Evolutionary conservation across 2,113 vertebrate genomes (phyloP), one percentile per base, ranked within the genome.

Genomic region (Thunnus thynnus): DNA sequence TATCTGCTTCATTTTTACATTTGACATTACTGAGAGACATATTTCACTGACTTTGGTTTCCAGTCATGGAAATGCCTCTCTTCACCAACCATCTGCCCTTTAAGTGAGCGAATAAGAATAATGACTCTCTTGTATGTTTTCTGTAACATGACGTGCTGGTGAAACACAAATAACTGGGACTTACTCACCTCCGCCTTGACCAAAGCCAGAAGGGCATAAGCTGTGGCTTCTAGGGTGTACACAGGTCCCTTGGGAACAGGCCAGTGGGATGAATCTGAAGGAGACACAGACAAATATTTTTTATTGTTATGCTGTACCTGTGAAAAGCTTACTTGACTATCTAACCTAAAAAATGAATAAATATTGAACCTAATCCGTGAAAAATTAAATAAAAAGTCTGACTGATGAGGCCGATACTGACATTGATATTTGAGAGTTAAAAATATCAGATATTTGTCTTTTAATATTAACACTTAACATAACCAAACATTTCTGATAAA

Each of bases 131-230:
- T 30, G 54, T 17, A 13, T 58, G 13, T 18, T 63, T 75, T 72
- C 17, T 50, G 6, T 48, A 51, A 8, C 1, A 58, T 25, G 41
- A 64, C 18, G 13, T 50, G 5, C 20, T 22, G 13, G 13, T 54
- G 8, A 17, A 56, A 36, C 5, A 51, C 9, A 4, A 17, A 64
- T 52, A 46, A 54, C 10, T 36, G 5, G 0, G 18, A 46, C 0
- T 13, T 30, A 13, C 90, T 85, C 62, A 94, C 93, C 86, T 82
- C 64, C 17, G 80, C 74, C 2, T 58, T 84, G 74, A 98, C 72
- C 72, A 98, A 89, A 36, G 97, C 96, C 67, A 99, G 83, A 66
- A 99, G 90, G 0, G 95, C 96, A 0, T 99, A 99, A 18, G 96
- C 97, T 0, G 97, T 97, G 76, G 96, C 96, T 83, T 99, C 97